Percentiles rank a stretch among this genome's conserved stretches.
These are phyloP conservation scores for Sclerodermus sp. DNA, from an alignment of 2,888 invertebrate genomes.

Conservation along the genomic window DNA sequence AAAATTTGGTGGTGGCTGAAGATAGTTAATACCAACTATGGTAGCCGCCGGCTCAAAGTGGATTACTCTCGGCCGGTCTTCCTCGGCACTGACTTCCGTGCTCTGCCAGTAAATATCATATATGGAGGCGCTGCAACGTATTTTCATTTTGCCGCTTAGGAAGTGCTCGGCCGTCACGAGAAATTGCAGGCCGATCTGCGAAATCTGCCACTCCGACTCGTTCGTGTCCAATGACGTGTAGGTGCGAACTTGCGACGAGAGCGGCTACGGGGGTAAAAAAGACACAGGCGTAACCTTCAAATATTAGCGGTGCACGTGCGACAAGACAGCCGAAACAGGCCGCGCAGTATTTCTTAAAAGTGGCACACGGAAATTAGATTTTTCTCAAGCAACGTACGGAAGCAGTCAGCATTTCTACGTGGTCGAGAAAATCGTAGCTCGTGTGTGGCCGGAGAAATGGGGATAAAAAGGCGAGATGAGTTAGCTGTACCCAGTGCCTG, in stretches of 20 bases:
- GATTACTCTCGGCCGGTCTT: slow-evolving; percentile 57
- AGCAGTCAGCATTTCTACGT: no score
- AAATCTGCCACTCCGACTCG: slow-evolving; percentile 57
- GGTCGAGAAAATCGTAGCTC: no score
- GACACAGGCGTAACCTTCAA: background rate
- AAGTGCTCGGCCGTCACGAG: slow-evolving; percentile 61
- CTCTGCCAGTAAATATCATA: slow-evolving; percentile 70
- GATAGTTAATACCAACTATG: slow-evolving; percentile 52
- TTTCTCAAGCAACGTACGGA: no score
- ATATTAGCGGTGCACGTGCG: no score
- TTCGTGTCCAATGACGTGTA: slow-evolving; percentile 45
- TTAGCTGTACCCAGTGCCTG: no score
- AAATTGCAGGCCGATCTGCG: slow-evolving; percentile 61
- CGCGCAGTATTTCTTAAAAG: no score
- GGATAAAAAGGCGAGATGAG: no score
- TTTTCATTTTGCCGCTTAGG: slow-evolving; percentile 61
- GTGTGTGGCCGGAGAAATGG: no score
- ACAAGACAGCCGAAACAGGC: no score
- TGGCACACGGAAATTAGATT: no score
- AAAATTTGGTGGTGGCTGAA: slow-evolving; percentile 54
- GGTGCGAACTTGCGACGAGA: slow-evolving; percentile 39
- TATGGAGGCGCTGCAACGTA: slow-evolving; percentile 69
- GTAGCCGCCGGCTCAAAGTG: slow-evolving; percentile 46
- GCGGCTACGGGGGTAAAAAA: slow-evolving; percentile 28
- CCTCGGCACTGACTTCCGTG: slow-evolving; percentile 68